A percentile compares a stretch with the other conserved stretches of the same genome.
Evolutionary conservation across 1,140 invertebrate genomes (phyloP).

Genomic region (Rhopalosiphum maidis): DNA sequence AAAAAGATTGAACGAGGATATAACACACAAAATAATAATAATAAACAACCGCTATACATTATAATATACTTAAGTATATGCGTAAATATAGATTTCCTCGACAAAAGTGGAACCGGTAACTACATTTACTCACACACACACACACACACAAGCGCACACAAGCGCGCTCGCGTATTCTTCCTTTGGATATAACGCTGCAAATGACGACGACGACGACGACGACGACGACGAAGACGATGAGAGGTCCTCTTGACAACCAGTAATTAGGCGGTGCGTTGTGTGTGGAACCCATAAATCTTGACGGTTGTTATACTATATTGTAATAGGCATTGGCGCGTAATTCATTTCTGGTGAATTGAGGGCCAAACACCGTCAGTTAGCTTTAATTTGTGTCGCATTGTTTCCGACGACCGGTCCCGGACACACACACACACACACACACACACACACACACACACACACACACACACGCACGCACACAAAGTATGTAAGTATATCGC

Average conservation of each 20-base stretch:
- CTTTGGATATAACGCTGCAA: background rate
- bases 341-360: slow-evolving; percentile 54
- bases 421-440: background rate
- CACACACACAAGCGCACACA: background rate
- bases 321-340: slow-evolving; percentile 55
- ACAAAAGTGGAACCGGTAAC: slow-evolving; percentile 35
- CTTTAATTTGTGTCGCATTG: slow-evolving; percentile 56
- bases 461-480: background rate
- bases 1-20: background rate
- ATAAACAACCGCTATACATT: background rate
- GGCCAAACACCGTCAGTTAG: slow-evolving; percentile 42
- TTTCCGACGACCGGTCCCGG: slow-evolving; percentile 5
- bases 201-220: background rate
- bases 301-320: slow-evolving; percentile 44
- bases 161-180: background rate
- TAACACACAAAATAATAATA: background rate
- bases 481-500: background rate
- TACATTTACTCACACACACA: background rate
- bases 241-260: slow-evolving; percentile 48
- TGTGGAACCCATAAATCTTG: slow-evolving; percentile 52
- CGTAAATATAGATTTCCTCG: slow-evolving; percentile 6
- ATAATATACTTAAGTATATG: background rate
- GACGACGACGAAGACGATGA: background rate
- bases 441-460: background rate
- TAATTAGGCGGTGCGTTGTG: slow-evolving; percentile 52